Evolutionary conservation across 1,140 invertebrate species (phyloP), one percentile per base, ranked within the genome.

Genomic region (Trichoplusia ni): DNA sequence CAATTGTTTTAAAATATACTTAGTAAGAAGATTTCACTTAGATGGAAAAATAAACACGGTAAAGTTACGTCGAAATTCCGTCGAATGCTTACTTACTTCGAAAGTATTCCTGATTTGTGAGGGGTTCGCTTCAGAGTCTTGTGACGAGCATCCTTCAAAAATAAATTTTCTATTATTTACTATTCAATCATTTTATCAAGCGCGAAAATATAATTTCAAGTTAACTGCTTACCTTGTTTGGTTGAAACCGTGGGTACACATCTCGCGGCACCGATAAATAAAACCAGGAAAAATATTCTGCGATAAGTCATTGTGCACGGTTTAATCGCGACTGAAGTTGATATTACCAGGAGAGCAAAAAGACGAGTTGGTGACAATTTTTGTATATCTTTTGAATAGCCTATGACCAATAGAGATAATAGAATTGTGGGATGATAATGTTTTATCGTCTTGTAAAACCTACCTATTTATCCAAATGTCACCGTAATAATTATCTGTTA

Each of bases 401-500:
- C 35, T 65, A 49, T 64, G 54, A 59, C 63, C 63, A 42, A 42
- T 59, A 21, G 13, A 25, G 47, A 54, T 54, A 56, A 27, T 35
- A 64, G 25, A 2, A n/a, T 9, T 4, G n/a, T 18, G 31, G 18
- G 21, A 35, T 21, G 51, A 56, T 47, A 38, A 62, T 6, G 37
- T 35, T 35, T 29, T 25, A 19, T 40, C 13, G 9, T 49, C 14
- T 6, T 53, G 1, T n/a, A 21, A n/a, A n/a, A 25, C 11, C 21
- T 27, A 8, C 19, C 11, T 37, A 37, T 11, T 21, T 14, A 4
- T 2, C 33, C 31, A 31, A 4, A 16, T 5, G 31, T 27, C 25
- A 16, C 11, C 8, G n/a, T 37, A 31, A 21, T 35, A 21, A 21
- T 14, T 33, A 16, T 60, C 25, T 16, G 13, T 53, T 14, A 13